phyloP scores from a whole-genome alignment of 1,140 invertebrate species.

The Stegodyphus mimosarum region DNA sequence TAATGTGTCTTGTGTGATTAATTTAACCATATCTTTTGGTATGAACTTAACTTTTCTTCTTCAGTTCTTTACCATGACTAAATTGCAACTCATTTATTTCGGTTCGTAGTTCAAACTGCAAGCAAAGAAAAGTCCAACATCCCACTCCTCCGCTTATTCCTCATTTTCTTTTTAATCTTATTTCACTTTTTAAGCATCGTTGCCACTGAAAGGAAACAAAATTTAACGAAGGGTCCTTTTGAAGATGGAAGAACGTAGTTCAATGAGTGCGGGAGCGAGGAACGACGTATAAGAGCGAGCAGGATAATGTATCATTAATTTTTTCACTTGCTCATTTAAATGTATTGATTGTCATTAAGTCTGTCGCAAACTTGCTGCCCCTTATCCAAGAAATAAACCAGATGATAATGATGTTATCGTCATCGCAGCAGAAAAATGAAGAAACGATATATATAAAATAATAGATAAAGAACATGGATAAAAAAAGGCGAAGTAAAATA shows the following conservation, averaged over 20 bases:
- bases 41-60: neutral
- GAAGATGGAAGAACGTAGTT: neutral
- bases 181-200: neutral
- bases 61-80: slow-evolving; percentile 37
- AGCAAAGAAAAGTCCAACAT: too few relatives aligned
- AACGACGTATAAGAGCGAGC: neutral
- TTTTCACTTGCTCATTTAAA: slow-evolving; percentile 56
- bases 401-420: slow-evolving; percentile 51
- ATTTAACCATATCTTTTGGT: too few relatives aligned
- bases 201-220: slow-evolving; percentile 52
- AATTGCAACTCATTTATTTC: slow-evolving; percentile 39
- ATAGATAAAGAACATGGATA: slow-evolving; percentile 2
- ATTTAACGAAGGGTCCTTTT: slow-evolving; percentile 49
- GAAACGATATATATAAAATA: slow-evolving; percentile 23
- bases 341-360: slow-evolving; percentile 58
- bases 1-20: too few relatives aligned
- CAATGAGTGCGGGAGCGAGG: neutral
- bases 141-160: too few relatives aligned
- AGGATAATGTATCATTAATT: slow-evolving; percentile 57
- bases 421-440: slow-evolving; percentile 11
- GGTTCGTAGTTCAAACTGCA: slow-evolving; percentile 25
- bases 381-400: slow-evolving; percentile 43
- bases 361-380: slow-evolving; percentile 38
- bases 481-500: neutral
- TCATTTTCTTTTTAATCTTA: too few relatives aligned